Evolutionary conservation across 92 coral and sea anemone species (phyloP), one percentile per base, ranked within the genome.

Genomic region (Epizoanthus rinbou): DNA sequence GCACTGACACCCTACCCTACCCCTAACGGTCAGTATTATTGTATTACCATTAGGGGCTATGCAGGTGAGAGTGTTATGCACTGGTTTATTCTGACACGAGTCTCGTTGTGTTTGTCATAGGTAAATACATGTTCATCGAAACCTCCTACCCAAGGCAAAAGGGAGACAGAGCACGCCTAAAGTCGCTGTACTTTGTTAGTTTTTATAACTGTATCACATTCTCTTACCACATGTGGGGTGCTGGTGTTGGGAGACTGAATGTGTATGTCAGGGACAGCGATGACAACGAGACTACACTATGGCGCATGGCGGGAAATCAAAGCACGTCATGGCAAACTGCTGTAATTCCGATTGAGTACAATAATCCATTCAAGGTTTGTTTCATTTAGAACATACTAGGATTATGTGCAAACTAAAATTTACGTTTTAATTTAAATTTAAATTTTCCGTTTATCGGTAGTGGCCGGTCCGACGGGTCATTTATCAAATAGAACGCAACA

Each of bases 141-240:
- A 24, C 80, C 7, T 74, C 80, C n/a, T 74, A 37, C 37, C 80
- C 80, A 37, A 45, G 63, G 60, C 8, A 3, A 4, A 74, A 74
- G n/a, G 63, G 80, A 8, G 63, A 52, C 58, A 74, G 63, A 31
- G 80, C 80, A 11, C 39, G 17, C 37, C 35, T 74, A 2, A 10
- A 4, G 19, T 18, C 62, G 17, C n/a, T 22, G 15, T 37, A 74
- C 22, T 43, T 74, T 28, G 37, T 50, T 23, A 58, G 62, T n/a
- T 54, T 13, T 3, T 74, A 74, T 59, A 74, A 74, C 60, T 74
- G 80, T 52, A 54, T 74, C 18, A 22, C 23, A 3, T 74, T 74
- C 37, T n/a, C 58, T 16, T 74, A 74, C n/a, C 80, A 74, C 80
- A 74, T 74, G 80, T 8, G 57, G 63, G 80, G 80, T 22, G 62